Conservation (phyloP, 2,113 vertebrate species). For the Elachura formosa region DNA sequence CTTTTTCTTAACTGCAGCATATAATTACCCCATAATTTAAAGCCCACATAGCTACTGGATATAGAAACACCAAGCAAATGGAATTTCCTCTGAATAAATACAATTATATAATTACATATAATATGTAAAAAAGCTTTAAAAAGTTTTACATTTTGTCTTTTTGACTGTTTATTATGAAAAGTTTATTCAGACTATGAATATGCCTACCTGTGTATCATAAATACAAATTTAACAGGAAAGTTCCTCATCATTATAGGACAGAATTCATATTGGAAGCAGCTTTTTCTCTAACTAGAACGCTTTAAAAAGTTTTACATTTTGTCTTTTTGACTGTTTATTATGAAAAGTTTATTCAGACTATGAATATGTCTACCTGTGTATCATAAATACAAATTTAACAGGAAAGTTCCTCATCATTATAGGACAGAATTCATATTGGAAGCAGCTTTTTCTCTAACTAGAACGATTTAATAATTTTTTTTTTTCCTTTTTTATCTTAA, state of each 20-base stretch:
- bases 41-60: conserved; percentile 2
- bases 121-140: background rate
- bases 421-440: background rate
- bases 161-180: background rate
- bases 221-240: background rate
- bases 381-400: background rate
- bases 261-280: background rate
- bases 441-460: background rate
- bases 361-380: background rate
- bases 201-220: background rate
- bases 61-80: conserved; percentile 44
- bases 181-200: background rate
- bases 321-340: background rate
- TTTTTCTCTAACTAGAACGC: background rate
- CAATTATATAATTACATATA: conserved; percentile 43
- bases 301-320: background rate
- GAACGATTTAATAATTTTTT: background rate
- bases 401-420: background rate
- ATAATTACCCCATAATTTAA: conserved; percentile 56
- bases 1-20: conserved; percentile 38
- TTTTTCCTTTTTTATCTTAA: background rate
- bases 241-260: background rate
- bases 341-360: background rate
- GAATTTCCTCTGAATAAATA: conserved; percentile 30
- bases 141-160: background rate